Percentiles rank a stretch among this genome's conserved stretches.
Evolutionary conservation across 2,797 vertebrate genomes (phyloP).

Genomic region (Chromis chromis): DNA sequence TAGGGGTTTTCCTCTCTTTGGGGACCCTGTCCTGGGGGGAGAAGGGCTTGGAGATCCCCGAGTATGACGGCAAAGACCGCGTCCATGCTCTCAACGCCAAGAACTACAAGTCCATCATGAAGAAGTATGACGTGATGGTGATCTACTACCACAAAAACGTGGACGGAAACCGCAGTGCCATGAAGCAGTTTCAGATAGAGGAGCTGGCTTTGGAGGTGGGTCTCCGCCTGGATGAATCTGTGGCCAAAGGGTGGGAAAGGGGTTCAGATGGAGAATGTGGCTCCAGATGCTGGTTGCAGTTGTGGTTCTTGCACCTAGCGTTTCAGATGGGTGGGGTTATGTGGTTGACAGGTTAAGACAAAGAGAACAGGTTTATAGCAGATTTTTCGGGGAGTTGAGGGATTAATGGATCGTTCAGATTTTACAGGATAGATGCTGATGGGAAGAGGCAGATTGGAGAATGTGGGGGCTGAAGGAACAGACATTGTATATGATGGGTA

Average conservation of each 20-base stretch:
- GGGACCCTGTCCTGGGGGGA: slow-evolving; percentile 77
- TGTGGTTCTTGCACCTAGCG: slow-evolving; percentile 11
- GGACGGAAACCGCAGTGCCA: slow-evolving; percentile 84
- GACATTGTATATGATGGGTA: not conserved
- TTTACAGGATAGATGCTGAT: slow-evolving; percentile 16
- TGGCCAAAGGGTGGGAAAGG: slow-evolving; percentile 33
- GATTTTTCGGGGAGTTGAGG: not conserved
- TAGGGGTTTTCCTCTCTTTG: slow-evolving; percentile 78
- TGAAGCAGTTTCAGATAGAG: slow-evolving; percentile 90
- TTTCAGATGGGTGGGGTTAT: slow-evolving; percentile 28
- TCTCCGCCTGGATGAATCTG: slow-evolving; percentile 56
- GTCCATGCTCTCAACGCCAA: slow-evolving; percentile 87
- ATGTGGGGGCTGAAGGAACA: not conserved
- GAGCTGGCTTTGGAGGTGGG: slow-evolving; percentile 92
- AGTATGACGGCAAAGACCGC: slow-evolving; percentile 91
- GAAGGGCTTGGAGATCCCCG: slow-evolving; percentile 88
- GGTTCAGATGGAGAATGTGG: slow-evolving; percentile 39
- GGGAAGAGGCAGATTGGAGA: not conserved
- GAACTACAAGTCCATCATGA: slow-evolving; percentile 91
- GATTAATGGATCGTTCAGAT: not conserved
- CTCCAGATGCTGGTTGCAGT: slow-evolving; percentile 3
- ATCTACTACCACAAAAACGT: slow-evolving; percentile 91
- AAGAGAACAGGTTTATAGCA: slow-evolving; percentile 7
- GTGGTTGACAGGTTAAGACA: slow-evolving; percentile 24
- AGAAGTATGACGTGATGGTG: slow-evolving; percentile 92